phyloP scores from a whole-genome alignment of 2,888 invertebrate genomes.

The Philonicus albiceps region DNA sequence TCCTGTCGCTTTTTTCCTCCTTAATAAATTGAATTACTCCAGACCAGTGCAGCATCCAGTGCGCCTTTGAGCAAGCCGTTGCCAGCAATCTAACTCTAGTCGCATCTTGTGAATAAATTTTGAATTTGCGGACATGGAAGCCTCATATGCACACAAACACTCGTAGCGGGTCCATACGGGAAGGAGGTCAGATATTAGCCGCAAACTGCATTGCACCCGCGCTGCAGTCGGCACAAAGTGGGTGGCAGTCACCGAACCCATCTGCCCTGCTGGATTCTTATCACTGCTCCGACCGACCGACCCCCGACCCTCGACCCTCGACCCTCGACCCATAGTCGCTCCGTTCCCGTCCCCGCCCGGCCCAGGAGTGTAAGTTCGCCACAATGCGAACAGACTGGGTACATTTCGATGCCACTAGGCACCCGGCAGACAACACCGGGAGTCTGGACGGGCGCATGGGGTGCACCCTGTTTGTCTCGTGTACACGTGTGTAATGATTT shows the following conservation, averaged over 20 bases:
- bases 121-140: constrained; percentile 8
- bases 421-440: not conserved
- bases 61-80: constrained; percentile 19
- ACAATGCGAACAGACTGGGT: constrained; percentile 11
- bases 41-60: constrained; percentile 18
- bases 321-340: not conserved
- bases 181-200: constrained; percentile 44
- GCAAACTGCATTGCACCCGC: constrained; percentile 46
- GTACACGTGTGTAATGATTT: constrained; percentile 6
- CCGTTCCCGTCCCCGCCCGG: no score
- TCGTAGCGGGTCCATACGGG: not conserved
- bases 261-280: constrained; percentile 21
- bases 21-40: constrained; percentile 26
- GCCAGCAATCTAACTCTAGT: constrained; percentile 24
- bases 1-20: constrained; percentile 1
- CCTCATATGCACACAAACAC: constrained; percentile 4
- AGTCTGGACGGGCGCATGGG: not conserved
- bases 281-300: not conserved
- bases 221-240: constrained; percentile 34
- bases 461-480: not conserved
- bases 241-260: not conserved
- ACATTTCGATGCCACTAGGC: constrained; percentile 11
- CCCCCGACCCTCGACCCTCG: not conserved
- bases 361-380: not conserved
- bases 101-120: constrained; percentile 39